Evolutionary conservation across 2,113 vertebrate genomes (phyloP), one percentile per base, ranked within the genome.

Genomic region (Lepidothrix coronata): DNA sequence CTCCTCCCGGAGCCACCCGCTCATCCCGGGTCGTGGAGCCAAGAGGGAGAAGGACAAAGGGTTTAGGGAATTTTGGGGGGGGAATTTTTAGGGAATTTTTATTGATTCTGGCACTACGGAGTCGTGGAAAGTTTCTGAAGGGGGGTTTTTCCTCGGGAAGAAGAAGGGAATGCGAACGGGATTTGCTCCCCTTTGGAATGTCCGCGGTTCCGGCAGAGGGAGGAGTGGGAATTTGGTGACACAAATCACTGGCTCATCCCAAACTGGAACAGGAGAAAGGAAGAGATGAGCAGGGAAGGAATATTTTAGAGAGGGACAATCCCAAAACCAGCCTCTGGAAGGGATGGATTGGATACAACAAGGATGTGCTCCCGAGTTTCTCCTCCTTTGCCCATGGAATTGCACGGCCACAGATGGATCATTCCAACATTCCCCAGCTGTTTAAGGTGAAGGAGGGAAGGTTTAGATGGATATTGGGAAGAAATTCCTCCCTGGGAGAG

Each of bases 311-410:
- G 6, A 14, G 21, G n/a, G 41, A 2, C 24, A 55, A 30, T 41
- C 14, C 25, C 22, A 46, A 44, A 73, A 57, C 14, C 6, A 51
- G 28, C 5, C 43, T 52, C 24, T 31, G 35, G 49, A 58, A 4
- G 14, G 43, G 49, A 9, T 0, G 4, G 1, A 9, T 23, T 0
- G 1, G 70, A 57, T 16, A 27, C 23, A 37, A 57, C 15, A 23
- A 82, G 68, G 46, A 55, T 1, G 6, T 6, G 20, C 37, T 67
- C 78, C 25, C 6, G 49, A 16, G 87, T 67, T 59, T 30, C 25
- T 76, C 58, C 15, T 65, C 18, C 35, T 70, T 18, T n/a, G 25
- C 37, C 22, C 52, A 5, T 7, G 5, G 48, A 57, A 23, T 8
- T 62, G 30, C 57, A 59, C 3, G 9, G 68, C n/a, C 46, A 19